Evolutionary conservation across 2,113 vertebrate species (phyloP), one percentile per base, ranked within the genome.

Genomic region (Hiodon tergisus): DNA sequence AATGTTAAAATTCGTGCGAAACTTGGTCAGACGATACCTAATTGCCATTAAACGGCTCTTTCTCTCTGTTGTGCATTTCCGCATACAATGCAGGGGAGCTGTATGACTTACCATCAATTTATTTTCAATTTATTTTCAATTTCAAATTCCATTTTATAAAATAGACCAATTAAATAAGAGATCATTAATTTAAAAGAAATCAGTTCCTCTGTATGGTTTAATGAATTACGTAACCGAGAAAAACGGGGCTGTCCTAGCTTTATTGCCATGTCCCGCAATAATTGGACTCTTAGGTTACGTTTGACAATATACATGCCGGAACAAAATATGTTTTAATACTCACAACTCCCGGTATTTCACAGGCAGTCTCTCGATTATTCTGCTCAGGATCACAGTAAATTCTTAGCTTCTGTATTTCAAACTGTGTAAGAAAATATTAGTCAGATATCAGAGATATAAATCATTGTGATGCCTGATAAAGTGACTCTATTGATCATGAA

Each of bases 331-430:
- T 52, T 68, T 6, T 71, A 67, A 77, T 92, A 97, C 95, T 96
- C 86, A 99, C 97, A 87, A 93, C 92, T 91, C 94, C 95, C 3
- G 95, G 94, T 86, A 99, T 94, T 87, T 99, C 97, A 88, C 97
- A 98, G 0, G 95, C 93, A 13, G 94, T 96, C 86, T 99, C 97
- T 57, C 96, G 86, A 72, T 83, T 93, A 72, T 97, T 99, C 87
- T 98, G 96, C 85, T 97, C 96, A 54, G 96, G 97, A 81, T 98
- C 94, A 87, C 97, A 99, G 87, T 99, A 99, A 85, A 99, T 98
- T 76, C 96, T 84, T 67, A 99, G 85, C 83, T 98, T 98, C 86
- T 98, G 96, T 76, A 99, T 81, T 85, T 96, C 95, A 89, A 99
- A 99, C 97, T 99, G 72, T 67, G 87, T 78, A 88, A 81, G 78